phyloP scores from a whole-genome alignment of 2,797 vertebrate genomes.

The Xiphorhynchus erythropygius region DNA sequence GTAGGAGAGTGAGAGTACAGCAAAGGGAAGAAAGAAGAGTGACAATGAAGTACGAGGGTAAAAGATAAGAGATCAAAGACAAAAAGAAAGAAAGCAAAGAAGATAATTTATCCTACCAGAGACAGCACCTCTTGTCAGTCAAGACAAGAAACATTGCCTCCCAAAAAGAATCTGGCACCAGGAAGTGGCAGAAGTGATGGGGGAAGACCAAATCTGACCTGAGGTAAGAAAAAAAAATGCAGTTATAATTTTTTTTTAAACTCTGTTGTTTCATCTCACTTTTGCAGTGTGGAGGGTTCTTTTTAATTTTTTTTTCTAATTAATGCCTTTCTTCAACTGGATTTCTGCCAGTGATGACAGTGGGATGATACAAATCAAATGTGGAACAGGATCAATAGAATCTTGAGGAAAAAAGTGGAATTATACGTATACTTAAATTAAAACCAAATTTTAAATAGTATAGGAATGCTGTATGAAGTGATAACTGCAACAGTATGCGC shows the following conservation, averaged over 20 bases:
- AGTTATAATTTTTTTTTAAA: neutral
- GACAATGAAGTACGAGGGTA: neutral
- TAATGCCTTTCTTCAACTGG: neutral
- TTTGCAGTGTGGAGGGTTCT: neutral
- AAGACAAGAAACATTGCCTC: conserved; percentile 69
- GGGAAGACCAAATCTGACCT: conserved; percentile 59
- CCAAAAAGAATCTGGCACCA: conserved; percentile 58
- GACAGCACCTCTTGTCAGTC: conserved; percentile 69
- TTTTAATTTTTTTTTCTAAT: neutral
- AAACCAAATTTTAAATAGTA: neutral
- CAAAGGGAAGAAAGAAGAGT: neutral
- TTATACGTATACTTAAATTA: neutral
- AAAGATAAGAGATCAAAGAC: conserved; percentile 1
- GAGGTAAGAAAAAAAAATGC: conserved; percentile 9
- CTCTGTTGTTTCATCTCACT: neutral
- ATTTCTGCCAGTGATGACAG: neutral
- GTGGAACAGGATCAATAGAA: neutral
- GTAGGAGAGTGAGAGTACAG: neutral
- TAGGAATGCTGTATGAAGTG: neutral
- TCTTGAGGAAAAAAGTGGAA: neutral
- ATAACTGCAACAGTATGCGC: neutral
- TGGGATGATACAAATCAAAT: neutral
- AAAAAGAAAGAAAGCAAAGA: conserved; percentile 33
- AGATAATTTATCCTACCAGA: conserved; percentile 57
- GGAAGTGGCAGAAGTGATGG: conserved; percentile 51